phyloP scores from a whole-genome alignment of 2,888 invertebrate species.

The Trachelus troglodyta region DNA sequence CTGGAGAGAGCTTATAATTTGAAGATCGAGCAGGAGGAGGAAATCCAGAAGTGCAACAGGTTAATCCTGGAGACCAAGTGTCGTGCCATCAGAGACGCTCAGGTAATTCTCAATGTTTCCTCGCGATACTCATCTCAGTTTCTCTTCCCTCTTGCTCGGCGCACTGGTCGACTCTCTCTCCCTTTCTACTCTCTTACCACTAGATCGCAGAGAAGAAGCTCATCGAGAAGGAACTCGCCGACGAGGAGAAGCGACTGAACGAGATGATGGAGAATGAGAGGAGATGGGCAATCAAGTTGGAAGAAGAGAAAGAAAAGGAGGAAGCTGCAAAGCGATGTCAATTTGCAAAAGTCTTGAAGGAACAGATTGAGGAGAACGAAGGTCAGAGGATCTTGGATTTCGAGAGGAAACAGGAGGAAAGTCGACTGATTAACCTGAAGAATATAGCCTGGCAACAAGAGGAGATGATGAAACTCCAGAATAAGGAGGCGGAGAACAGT shows the following conservation, averaged over 20 bases:
- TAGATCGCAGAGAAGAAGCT: conserved; percentile 63
- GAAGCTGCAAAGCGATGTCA: conserved; percentile 65
- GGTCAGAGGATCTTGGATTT: conserved; percentile 71
- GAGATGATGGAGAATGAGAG: conserved; percentile 79
- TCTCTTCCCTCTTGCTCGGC: not conserved
- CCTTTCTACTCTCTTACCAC: not conserved
- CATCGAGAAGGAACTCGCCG: conserved; percentile 58
- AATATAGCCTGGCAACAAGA: conserved; percentile 75
- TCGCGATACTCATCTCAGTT: not conserved
- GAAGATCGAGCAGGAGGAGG: conserved; percentile 72
- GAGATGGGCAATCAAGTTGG: conserved; percentile 69
- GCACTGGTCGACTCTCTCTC: not conserved
- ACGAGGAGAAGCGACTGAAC: conserved; percentile 70
- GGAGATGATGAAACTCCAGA: conserved; percentile 70
- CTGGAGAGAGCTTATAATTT: conserved; percentile 69
- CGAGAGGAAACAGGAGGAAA: conserved; percentile 77
- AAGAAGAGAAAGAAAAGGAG: conserved; percentile 70
- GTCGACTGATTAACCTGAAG: conserved; percentile 72
- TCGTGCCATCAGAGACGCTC: conserved; percentile 85
- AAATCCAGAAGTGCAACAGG: conserved; percentile 79
- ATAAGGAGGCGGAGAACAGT: conserved; percentile 44
- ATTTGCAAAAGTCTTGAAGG: conserved; percentile 72
- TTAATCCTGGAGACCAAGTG: conserved; percentile 87
- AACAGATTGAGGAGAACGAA: conserved; percentile 71
- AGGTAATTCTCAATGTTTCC: conserved; percentile 68